These are phyloP conservation scores for Centropus unirufus DNA, from an alignment of 2,113 vertebrate genomes.

Conservation along the genomic window DNA sequence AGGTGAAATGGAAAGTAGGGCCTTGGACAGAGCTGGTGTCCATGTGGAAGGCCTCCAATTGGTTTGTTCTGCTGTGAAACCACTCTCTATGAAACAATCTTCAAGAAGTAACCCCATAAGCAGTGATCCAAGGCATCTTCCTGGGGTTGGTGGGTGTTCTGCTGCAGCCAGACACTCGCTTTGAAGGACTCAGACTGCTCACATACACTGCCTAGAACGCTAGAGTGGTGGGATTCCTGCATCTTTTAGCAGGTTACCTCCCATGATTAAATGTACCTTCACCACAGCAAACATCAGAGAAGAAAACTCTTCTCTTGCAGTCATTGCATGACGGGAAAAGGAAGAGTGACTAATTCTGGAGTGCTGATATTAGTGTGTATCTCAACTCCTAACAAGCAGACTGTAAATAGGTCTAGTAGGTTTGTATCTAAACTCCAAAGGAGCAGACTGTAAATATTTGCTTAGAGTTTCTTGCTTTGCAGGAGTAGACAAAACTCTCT, in stretches of 20 bases:
- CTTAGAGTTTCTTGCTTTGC: constrained; percentile 17
- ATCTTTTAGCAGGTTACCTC: not conserved
- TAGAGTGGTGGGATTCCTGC: not conserved
- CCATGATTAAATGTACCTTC: not conserved
- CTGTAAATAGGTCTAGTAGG: not conserved
- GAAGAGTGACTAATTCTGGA: constrained; percentile 39
- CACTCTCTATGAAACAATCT: not conserved
- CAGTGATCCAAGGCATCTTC: not conserved
- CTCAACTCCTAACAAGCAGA: not conserved
- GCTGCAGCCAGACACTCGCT: not conserved
- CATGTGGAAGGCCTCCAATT: not conserved
- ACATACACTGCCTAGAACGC: not conserved
- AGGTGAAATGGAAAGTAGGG: not conserved
- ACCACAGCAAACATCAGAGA: not conserved
- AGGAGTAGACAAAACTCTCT: not conserved
- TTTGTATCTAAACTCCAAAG: constrained; percentile 36
- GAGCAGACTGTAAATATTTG: constrained; percentile 37
- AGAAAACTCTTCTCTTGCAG: not conserved
- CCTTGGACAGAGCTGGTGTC: not conserved
- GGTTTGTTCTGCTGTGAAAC: not conserved
- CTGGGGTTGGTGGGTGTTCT: not conserved
- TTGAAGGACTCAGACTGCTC: not conserved
- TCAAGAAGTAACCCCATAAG: not conserved
- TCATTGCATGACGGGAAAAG: not conserved
- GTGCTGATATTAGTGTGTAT: not conserved